Percentiles rank a stretch among this genome's conserved stretches.
These are phyloP conservation scores for Cartodere bifasciata DNA, from an alignment of 2,888 invertebrate species.

Conservation along the genomic window DNA sequence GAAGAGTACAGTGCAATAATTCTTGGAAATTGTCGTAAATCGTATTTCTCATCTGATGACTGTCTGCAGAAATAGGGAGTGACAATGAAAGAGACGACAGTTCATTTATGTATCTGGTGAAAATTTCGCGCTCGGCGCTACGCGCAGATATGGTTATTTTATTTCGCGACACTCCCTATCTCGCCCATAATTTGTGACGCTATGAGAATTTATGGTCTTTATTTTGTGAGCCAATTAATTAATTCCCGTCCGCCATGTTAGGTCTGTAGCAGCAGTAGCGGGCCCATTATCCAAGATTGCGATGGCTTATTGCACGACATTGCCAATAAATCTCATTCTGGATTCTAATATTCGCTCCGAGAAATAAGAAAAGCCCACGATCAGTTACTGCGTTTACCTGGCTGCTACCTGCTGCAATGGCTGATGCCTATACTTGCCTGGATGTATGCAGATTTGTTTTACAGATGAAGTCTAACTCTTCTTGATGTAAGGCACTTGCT, in stretches of 20 bases:
- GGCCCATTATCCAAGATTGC: slow-evolving; percentile 36
- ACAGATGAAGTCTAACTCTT: no score
- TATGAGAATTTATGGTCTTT: slow-evolving; percentile 38
- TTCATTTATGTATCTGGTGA: slow-evolving; percentile 12
- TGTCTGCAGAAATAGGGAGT: no score
- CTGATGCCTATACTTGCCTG: no score
- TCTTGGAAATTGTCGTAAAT: no score
- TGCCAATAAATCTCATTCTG: slow-evolving; percentile 34
- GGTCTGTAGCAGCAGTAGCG: slow-evolving; percentile 25
- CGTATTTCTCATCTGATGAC: no score
- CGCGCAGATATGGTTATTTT: slow-evolving; percentile 36
- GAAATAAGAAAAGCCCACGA: no score
- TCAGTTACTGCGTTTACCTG: no score
- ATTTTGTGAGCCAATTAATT: slow-evolving; percentile 40
- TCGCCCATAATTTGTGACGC: slow-evolving; percentile 38
- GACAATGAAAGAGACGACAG: slow-evolving; percentile 11
- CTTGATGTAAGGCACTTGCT: no score
- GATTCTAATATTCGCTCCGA: slow-evolving; percentile 31
- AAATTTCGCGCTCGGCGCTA: slow-evolving; percentile 15
- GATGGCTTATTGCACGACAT: slow-evolving; percentile 35
- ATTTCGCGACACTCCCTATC: slow-evolving; percentile 37
- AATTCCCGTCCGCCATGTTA: slow-evolving; percentile 35
- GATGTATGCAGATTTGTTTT: no score
- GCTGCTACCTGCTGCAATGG: no score
- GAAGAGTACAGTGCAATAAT: no score